Evolutionary conservation across 1,140 invertebrate species (phyloP), one percentile per base, ranked within the genome.

Genomic region (Grapholita molesta): DNA sequence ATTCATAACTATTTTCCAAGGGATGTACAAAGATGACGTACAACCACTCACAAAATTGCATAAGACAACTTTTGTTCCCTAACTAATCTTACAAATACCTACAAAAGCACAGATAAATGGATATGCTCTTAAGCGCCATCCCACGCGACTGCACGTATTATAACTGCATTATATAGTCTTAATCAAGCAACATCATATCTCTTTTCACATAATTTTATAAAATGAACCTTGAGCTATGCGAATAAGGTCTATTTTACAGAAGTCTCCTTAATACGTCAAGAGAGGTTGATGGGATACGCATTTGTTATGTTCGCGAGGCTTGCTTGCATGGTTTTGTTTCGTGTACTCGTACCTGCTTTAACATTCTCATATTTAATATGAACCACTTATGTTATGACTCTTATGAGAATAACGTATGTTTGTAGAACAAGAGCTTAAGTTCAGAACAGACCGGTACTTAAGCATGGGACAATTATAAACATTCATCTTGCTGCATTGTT

Each of bases 351-450:
- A 61, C 25, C 53, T 55, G 24, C 53, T n/a, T 61, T 32, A 28
- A 61, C 25, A 61, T 61, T 61, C 55, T 61, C 25, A n/a, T 61
- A 28, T 30, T 18, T 61, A 28, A 61, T 61, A 18, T 61, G 55
- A 12, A 28, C 28, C 55, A 28, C n/a, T 61, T 61, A 61, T 21
- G 42, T 48, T 48, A 48, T 21, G 42, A 48, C 15, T 3, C 15
- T 61, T 32, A 30, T 18, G 7, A 61, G 12, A 9, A 25, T 61
- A 15, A 61, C 21, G 12, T 61, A 15, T 15, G 55, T 61, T 23
- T 57, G 53, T 57, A 53, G 42, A 52, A 18, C 21, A 24, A 23
- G 18, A 53, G 11, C 7, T 8, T 15, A 12, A 28, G n/a, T n/a
- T n/a, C n/a, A 52, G 9, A n/a, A 24, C 53, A 15, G 55, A 61